phyloP scores from a whole-genome alignment of 1,140 invertebrate genomes.

The Cotesia chilonis region DNA sequence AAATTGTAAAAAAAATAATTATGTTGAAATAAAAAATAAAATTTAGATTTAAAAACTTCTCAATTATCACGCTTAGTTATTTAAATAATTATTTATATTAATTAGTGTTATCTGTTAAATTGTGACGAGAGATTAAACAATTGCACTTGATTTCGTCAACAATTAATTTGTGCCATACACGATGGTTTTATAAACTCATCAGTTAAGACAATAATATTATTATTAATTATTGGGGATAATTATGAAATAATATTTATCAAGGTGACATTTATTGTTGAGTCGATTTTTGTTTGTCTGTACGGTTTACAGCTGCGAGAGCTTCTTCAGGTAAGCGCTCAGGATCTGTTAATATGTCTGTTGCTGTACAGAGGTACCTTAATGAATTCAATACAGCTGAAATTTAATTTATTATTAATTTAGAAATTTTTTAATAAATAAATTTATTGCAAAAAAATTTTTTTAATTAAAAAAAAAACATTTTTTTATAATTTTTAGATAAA shows the following conservation, averaged over 20 bases:
- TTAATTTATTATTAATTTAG: conserved; percentile 40
- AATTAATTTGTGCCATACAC: conserved; percentile 15
- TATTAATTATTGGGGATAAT: neutral
- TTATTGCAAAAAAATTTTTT: neutral
- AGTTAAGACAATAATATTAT: neutral
- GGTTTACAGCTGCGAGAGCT: conserved; percentile 72
- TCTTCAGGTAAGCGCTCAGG: conserved; percentile 88
- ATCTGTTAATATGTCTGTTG: conserved; percentile 91
- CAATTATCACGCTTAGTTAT: neutral
- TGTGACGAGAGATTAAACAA: neutral
- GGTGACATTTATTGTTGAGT: conserved; percentile 48
- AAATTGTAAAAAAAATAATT: too few relatives aligned
- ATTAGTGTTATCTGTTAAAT: neutral
- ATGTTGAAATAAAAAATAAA: too few relatives aligned
- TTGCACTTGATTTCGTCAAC: conserved; percentile 9
- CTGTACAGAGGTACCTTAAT: conserved; percentile 87
- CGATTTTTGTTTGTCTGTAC: conserved; percentile 52
- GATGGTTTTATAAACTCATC: neutral
- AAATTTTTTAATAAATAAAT: neutral
- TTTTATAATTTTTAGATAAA: too few relatives aligned
- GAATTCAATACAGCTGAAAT: conserved; percentile 90
- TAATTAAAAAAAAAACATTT: neutral
- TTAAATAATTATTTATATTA: neutral
- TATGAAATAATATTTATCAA: conserved; percentile 8
- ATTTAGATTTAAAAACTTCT: too few relatives aligned